Percentiles rank a stretch among this genome's conserved stretches.
These are phyloP conservation scores for Heliothis peltigera DNA, from an alignment of 2,888 invertebrate genomes.

Conservation along the genomic window DNA sequence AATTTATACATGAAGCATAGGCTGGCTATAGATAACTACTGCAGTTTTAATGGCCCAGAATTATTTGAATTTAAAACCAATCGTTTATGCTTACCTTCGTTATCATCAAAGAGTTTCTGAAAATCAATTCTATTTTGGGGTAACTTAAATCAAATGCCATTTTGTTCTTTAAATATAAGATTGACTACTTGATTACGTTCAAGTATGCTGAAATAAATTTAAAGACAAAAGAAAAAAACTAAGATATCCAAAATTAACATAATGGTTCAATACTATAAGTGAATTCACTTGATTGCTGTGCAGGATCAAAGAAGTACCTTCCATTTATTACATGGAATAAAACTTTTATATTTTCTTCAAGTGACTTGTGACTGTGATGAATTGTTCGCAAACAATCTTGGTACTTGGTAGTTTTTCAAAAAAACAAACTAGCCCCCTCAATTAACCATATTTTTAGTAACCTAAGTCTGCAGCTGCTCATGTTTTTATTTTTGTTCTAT, in stretches of 20 bases:
- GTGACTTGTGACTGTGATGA: slow-evolving; percentile 19
- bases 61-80: not conserved
- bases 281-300: slow-evolving; percentile 49
- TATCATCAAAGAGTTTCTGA: not conserved
- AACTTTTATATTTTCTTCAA: slow-evolving; percentile 26
- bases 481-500: too few relatives aligned
- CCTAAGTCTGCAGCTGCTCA: too few relatives aligned
- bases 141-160: not conserved
- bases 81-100: not conserved
- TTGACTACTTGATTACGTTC: slow-evolving; percentile 29
- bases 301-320: slow-evolving; percentile 42
- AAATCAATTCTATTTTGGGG: not conserved
- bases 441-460: not conserved
- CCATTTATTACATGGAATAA: slow-evolving; percentile 43
- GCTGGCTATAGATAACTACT: not conserved
- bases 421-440: not conserved
- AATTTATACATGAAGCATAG: not conserved
- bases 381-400: slow-evolving; percentile 2
- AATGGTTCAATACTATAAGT: slow-evolving; percentile 53
- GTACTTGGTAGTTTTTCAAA: not conserved
- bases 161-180: slow-evolving; percentile 21
- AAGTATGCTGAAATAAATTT: slow-evolving; percentile 36
- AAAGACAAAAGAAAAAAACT: slow-evolving; percentile 49
- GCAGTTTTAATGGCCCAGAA: not conserved
- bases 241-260: slow-evolving; percentile 37